Evolutionary conservation across 1,140 invertebrate species (phyloP), one percentile per base, ranked within the genome.

Genomic region (Brachionus rotundiformis): DNA sequence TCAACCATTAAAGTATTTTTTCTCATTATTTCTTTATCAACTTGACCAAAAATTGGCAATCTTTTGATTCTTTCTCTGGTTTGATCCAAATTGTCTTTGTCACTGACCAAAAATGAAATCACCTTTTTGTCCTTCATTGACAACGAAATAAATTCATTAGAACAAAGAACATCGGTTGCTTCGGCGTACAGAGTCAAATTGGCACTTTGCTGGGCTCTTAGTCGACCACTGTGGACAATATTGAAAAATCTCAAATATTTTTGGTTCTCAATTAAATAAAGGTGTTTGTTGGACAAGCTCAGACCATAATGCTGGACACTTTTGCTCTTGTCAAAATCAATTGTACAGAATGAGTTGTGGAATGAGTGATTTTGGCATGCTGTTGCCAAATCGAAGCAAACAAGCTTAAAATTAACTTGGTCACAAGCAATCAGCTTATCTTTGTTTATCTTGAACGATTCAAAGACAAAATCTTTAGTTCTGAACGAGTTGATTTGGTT

Each of bases 111-210:
- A 73, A 13, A 73, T 25, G 68, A 73, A 23, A 73, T 19, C 13
- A 73, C 23, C 36, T 73, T 73, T 44, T 39, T 41, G 4, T 73
- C 68, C 10, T 73, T 23, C 68, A 47, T 73, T 29, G 36, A 27
- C 1, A 73, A 47, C 2, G 68, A 73, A 4, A 73, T 73, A 47
- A 73, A 73, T 19, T 73, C 68, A 19, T 13, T 4, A 4, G 36
- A 16, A 25, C 29, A 33, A 13, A 71, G 19, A 36, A 71, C 65
- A 71, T 16, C 7, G 1, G 29, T 71, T 33, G 36, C 65, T 71
- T 71, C 29, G 8, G 65, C 33, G 19, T 71, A 71, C 19, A 71
- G 36, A 4, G n/a, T 36, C 13, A 71, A 36, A 19, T 71, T 33
- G 16, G 29, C 65, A 33, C 8, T 33, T 71, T 36, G n/a, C 29